Percentiles rank a stretch among this genome's conserved stretches.
phyloP scores from a whole-genome alignment of 2,113 vertebrate genomes.

The Chiloscyllium plagiosum region DNA sequence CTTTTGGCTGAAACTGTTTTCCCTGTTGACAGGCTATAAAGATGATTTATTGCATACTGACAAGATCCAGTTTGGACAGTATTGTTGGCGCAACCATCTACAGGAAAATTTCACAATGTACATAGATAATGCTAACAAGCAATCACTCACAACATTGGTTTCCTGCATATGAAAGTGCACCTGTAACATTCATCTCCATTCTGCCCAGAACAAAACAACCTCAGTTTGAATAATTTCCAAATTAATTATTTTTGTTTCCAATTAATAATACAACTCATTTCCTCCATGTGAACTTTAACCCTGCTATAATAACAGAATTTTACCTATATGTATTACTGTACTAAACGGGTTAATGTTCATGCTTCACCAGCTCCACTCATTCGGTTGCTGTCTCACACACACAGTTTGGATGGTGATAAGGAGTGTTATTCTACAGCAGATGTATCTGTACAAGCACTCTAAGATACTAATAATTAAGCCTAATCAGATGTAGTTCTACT shows the following conservation, averaged over 20 bases:
- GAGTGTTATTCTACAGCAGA: too few relatives aligned
- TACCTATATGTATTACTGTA: too few relatives aligned
- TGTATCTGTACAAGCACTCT: too few relatives aligned
- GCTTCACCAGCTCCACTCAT: too few relatives aligned
- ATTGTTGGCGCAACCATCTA: neutral
- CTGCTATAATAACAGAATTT: neutral
- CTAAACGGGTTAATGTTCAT: too few relatives aligned
- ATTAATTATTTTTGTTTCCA: neutral
- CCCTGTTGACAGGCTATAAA: neutral
- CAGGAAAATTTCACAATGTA: neutral
- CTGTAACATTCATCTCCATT: neutral
- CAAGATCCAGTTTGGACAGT: neutral
- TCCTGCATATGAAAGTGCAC: neutral
- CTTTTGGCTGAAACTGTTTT: neutral
- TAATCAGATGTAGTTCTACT: too few relatives aligned
- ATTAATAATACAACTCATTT: neutral
- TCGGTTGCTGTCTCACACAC: too few relatives aligned
- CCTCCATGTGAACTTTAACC: neutral
- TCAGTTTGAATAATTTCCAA: neutral
- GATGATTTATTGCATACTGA: slow-evolving; percentile 14
- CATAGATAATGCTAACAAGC: neutral
- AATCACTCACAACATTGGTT: neutral
- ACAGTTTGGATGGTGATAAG: too few relatives aligned
- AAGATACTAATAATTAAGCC: too few relatives aligned
- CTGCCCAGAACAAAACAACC: neutral